phyloP scores from a whole-genome alignment of 2,888 invertebrate species.

The Eulithis testata region DNA sequence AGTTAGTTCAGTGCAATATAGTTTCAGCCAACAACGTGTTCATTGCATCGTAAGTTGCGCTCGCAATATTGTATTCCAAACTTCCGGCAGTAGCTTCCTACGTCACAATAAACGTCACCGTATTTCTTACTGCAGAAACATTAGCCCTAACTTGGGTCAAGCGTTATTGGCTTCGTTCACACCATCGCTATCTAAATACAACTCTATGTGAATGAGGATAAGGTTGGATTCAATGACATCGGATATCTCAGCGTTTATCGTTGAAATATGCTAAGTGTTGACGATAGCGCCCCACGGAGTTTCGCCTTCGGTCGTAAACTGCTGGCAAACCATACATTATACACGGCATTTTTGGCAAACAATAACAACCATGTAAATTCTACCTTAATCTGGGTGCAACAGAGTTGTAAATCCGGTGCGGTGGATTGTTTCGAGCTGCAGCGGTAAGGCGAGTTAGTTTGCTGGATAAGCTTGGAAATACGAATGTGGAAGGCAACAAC shows the following conservation, averaged over 20 bases:
- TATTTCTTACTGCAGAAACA: conserved; percentile 20
- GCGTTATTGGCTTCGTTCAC: conserved; percentile 14
- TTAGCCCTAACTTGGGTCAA: conserved; percentile 28
- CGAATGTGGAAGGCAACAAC: conserved; percentile 32
- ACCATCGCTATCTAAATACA: conserved; percentile 4
- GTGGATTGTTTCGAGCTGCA: conserved; percentile 14
- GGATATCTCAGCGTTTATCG: conserved; percentile 37
- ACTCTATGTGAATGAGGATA: conserved; percentile 10
- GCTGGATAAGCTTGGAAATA: conserved; percentile 30
- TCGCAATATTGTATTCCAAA: conserved; percentile 9
- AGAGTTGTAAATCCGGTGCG: conserved; percentile 19
- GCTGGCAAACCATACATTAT: conserved; percentile 27
- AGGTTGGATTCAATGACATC: conserved; percentile 17
- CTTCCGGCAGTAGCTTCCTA: conserved; percentile 10
- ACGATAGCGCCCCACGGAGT: conserved; percentile 38
- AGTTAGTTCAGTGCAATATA: not conserved
- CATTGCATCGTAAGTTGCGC: not conserved
- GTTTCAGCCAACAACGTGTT: not conserved
- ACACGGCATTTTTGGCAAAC: conserved; percentile 18
- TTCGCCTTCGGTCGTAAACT: conserved; percentile 30
- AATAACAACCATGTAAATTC: conserved; percentile 7
- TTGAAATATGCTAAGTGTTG: conserved; percentile 45
- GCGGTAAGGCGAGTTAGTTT: conserved; percentile 16
- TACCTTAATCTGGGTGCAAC: conserved; percentile 18
- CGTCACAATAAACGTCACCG: conserved; percentile 26